phyloP scores from a whole-genome alignment of 2,113 vertebrate genomes.

The Neodontobutis hainanensis region DNA sequence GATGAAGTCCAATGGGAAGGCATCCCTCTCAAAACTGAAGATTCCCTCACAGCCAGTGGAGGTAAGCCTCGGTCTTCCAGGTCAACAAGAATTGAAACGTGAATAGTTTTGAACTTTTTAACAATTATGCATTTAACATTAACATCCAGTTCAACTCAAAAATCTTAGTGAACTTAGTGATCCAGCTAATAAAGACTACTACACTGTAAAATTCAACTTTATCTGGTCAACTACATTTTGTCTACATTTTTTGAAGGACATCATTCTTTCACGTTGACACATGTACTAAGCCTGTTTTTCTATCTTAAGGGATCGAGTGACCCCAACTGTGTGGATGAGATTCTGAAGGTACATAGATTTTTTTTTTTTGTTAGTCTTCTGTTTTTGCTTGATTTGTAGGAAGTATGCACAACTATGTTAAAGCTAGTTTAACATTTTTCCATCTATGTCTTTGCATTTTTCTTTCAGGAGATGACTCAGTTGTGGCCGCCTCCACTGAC shows the following conservation, averaged over 20 bases:
- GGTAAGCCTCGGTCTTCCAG: slow-evolving; percentile 73
- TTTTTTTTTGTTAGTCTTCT: not conserved
- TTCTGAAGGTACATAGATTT: slow-evolving; percentile 88
- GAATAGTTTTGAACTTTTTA: not conserved
- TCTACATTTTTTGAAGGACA: slow-evolving; percentile 1
- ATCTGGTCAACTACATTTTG: too few relatives aligned
- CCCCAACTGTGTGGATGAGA: slow-evolving; percentile 97
- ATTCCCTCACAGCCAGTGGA: slow-evolving; percentile 95
- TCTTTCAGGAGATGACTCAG: slow-evolving; percentile 96
- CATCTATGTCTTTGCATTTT: not conserved
- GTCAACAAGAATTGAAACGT: not conserved
- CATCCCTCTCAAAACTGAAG: slow-evolving; percentile 94
- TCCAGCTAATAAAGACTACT: too few relatives aligned
- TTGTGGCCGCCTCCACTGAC: slow-evolving; percentile 97
- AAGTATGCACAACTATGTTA: not conserved
- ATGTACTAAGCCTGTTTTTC: slow-evolving; percentile 41
- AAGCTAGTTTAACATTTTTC: slow-evolving; percentile 26
- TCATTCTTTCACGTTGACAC: slow-evolving; percentile 14
- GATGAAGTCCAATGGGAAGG: slow-evolving; percentile 93
- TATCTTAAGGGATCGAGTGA: slow-evolving; percentile 88
- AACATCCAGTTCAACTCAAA: too few relatives aligned
- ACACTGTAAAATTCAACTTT: too few relatives aligned
- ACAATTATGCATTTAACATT: too few relatives aligned
- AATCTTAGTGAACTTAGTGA: too few relatives aligned
- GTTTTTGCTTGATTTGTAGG: not conserved